These are phyloP conservation scores for Halcyon malimbica DNA, from an alignment of 2,113 vertebrate genomes.

Conservation along the genomic window DNA sequence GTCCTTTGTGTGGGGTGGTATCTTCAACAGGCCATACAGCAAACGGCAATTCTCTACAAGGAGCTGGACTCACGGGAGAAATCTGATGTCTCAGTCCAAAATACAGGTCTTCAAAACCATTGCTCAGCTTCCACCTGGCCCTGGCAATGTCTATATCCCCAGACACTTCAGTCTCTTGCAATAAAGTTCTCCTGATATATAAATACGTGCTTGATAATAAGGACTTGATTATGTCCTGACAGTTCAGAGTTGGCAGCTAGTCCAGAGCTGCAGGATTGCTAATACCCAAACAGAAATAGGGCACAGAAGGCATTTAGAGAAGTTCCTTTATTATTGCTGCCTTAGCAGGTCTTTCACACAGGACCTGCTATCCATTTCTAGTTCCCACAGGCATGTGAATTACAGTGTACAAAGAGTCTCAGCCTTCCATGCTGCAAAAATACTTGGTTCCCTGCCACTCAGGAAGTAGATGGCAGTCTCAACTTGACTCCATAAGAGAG, in stretches of 20 bases:
- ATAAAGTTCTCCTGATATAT: background rate
- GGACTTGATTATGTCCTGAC: background rate
- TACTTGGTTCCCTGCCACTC: background rate
- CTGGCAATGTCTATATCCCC: background rate
- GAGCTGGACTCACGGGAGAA: background rate
- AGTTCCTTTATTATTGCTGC: background rate
- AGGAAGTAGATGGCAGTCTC: background rate
- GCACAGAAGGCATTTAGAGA: background rate
- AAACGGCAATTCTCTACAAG: background rate
- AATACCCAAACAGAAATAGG: background rate
- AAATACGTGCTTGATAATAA: background rate
- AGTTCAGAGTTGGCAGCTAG: background rate
- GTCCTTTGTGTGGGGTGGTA: background rate
- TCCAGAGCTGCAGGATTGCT: background rate
- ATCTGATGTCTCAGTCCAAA: background rate
- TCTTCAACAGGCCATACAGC: background rate
- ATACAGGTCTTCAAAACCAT: background rate
- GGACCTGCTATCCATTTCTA: background rate
- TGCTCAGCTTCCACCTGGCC: background rate
- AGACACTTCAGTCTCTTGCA: background rate
- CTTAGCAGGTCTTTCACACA: background rate
- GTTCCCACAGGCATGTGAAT: background rate
- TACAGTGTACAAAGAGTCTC: background rate
- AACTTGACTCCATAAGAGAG: background rate
- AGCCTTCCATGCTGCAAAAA: background rate